Conservation (phyloP, 2,888 invertebrate genomes). For the Rhopalosiphum nymphaeae region DNA sequence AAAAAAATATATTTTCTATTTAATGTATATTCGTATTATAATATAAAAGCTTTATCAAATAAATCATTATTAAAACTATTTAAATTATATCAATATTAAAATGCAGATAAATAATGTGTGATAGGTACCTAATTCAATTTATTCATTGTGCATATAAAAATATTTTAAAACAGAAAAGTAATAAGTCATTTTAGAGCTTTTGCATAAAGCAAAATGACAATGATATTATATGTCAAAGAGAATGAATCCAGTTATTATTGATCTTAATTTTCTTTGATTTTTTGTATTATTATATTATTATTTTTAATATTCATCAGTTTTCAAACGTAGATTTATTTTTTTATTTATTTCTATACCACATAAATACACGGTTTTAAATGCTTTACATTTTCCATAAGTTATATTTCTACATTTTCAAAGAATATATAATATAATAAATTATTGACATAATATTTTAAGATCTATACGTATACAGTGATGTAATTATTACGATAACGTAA, state of each 20-base stretch:
- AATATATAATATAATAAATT: background rate
- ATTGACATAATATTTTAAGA: background rate
- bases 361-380: background rate
- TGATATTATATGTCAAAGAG: background rate
- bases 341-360: background rate
- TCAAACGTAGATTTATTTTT: background rate
- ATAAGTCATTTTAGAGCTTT: background rate
- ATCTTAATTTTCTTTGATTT: background rate
- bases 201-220: background rate
- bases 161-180: background rate
- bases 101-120: background rate
- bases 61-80: background rate
- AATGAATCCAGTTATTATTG: slow-evolving; percentile 6
- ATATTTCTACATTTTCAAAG: background rate
- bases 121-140: background rate
- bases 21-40: background rate
- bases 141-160: background rate
- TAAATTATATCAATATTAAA: background rate
- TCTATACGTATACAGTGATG: background rate
- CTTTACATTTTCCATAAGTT: background rate
- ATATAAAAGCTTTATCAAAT: background rate
- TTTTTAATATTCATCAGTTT: background rate
- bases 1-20: background rate
- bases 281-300: background rate
- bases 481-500: background rate